A percentile compares a stretch with the other conserved stretches of the same genome.
phyloP scores from a whole-genome alignment of 2,797 vertebrate genomes.

The Propithecus perrieri region DNA sequence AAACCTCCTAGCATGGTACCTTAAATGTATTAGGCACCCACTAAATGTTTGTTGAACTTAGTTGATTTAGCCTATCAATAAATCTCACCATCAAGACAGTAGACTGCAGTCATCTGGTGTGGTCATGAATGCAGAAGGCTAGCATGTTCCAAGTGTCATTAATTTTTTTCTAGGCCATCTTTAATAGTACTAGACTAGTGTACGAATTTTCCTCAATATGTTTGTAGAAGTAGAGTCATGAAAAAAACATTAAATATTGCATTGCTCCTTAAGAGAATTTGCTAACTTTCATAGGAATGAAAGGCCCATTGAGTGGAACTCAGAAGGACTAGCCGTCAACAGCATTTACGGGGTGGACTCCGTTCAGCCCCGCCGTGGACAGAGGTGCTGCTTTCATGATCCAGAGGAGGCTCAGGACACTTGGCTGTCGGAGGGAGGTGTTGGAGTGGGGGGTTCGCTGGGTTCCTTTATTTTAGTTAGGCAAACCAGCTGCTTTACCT shows the following conservation, averaged over 20 bases:
- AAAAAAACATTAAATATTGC: conserved; percentile 52
- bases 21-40: neutral
- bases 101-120: neutral
- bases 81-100: neutral
- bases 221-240: conserved; percentile 7
- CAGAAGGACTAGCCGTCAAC: neutral
- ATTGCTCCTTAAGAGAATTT: conserved; percentile 62
- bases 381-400: neutral
- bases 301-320: conserved; percentile 54
- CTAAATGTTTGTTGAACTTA: neutral
- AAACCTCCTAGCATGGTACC: neutral
- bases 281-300: conserved; percentile 51
- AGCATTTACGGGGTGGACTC: conserved; percentile 36
- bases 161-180: conserved; percentile 61
- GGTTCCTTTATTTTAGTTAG: conserved; percentile 52
- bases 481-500: conserved; percentile 63
- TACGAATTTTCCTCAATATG: conserved; percentile 45
- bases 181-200: conserved; percentile 46
- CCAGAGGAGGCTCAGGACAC: neutral
- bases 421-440: neutral
- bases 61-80: conserved; percentile 19
- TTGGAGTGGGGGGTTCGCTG: neutral
- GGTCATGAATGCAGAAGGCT: neutral
- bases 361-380: neutral
- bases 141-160: neutral